These are phyloP conservation scores for Actinostola sp. DNA, from an alignment of 92 coral and sea anemone genomes.

Conservation along the genomic window DNA sequence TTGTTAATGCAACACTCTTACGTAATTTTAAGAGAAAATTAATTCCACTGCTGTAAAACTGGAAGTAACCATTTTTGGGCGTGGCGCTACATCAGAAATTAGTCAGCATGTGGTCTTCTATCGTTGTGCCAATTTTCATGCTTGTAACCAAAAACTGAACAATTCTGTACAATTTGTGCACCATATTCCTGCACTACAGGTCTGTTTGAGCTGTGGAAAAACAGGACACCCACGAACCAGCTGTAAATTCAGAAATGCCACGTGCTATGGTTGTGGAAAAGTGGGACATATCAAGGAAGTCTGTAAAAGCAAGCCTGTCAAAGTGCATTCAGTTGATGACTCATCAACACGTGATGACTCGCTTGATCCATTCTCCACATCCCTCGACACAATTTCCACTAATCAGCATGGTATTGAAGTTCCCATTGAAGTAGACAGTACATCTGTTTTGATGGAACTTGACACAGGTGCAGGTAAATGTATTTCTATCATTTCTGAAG, in stretches of 20 bases:
- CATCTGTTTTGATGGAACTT: constrained; percentile 42
- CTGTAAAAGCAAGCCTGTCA: constrained; percentile 34
- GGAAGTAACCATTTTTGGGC: too few relatives aligned
- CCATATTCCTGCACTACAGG: too few relatives aligned
- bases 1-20: too few relatives aligned
- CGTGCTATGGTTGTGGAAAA: constrained; percentile 20
- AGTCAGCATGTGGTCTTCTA: too few relatives aligned
- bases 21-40: too few relatives aligned
- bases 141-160: too few relatives aligned
- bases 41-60: too few relatives aligned
- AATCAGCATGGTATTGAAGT: constrained; percentile 46
- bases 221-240: constrained; percentile 21
- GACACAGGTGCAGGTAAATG: constrained; percentile 55
- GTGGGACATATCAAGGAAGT: constrained; percentile 37
- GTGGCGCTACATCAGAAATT: too few relatives aligned
- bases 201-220: constrained; percentile 37
- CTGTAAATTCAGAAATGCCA: constrained; percentile 44
- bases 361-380: constrained; percentile 17
- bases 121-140: too few relatives aligned
- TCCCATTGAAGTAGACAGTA: constrained; percentile 35
- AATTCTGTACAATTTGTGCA: too few relatives aligned
- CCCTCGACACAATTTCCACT: constrained; percentile 24
- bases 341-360: background rate
- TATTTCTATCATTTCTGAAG: constrained; percentile 37
- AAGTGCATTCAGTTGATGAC: constrained; percentile 9